These are phyloP conservation scores for Hyla sarda DNA, from an alignment of 2,113 vertebrate species.

Conservation along the genomic window DNA sequence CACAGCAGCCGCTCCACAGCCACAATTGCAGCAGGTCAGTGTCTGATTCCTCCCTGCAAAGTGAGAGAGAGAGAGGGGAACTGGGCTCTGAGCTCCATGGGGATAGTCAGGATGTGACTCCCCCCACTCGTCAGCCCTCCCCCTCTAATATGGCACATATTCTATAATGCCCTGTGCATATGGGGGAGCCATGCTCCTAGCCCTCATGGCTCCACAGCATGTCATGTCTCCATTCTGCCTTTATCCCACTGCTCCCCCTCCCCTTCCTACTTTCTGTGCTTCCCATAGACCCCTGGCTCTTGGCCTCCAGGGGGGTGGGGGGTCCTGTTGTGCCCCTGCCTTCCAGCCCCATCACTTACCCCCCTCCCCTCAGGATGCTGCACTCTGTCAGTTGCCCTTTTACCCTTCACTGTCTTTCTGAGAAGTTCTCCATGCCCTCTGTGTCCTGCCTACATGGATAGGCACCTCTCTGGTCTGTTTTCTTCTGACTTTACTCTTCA, in stretches of 20 bases:
- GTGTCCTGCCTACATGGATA: background rate
- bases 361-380: constrained; percentile 5
- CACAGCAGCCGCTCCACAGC: constrained; percentile 7
- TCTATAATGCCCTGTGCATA: constrained; percentile 29
- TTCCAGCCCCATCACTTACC: too few species aligned
- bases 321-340: background rate
- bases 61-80: constrained; percentile 10
- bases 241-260: background rate
- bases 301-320: constrained; percentile 48
- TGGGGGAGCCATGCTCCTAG: background rate
- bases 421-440: background rate
- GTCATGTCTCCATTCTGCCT: constrained; percentile 10
- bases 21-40: constrained; percentile 55
- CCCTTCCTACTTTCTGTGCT: constrained; percentile 26
- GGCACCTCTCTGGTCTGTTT: background rate
- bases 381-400: constrained; percentile 9
- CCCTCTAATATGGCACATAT: constrained; percentile 21
- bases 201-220: constrained; percentile 27
- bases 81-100: constrained; percentile 5
- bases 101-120: constrained; percentile 20
- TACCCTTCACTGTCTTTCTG: constrained; percentile 31
- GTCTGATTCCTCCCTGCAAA: constrained; percentile 30
- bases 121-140: constrained; percentile 31
- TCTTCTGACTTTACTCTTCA: too few species aligned
- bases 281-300: constrained; percentile 12